Base-by-base conservation (phyloP, 2,113 vertebrate species). In the Ameiurus melas region DNA sequence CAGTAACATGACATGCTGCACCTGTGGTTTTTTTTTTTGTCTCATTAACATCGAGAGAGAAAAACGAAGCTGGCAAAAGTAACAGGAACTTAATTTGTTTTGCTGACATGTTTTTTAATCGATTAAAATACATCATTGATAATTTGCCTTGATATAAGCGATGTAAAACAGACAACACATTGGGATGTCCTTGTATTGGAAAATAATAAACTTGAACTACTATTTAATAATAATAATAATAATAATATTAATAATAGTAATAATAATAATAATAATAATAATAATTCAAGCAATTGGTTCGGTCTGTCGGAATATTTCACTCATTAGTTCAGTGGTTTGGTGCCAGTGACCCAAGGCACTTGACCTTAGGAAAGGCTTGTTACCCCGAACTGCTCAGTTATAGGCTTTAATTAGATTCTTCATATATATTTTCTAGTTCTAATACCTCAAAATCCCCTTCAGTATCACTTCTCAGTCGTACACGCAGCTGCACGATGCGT, bases 401-500 rank as follows among this genome's bases (percentile, higher is more conserved):
- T 27, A 5, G 20, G 12, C 73, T 77, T 51, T 47, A 77, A 25
- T 77, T 27, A 47, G 73, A 77, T 47, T 5, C 39, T 78, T 30
- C 30, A 30, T 79, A 16, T 53, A 79, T 30, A 57, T 64, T 7
- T 75, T 39, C 8, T 51, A 25, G 4, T 27, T 55, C 10, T 55
- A 80, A 55, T n/a, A 20, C 14, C 47, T 70, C 20, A 53, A 81
- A 87, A 39, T 55, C 47, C 77, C 85, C 77, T 25, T 27, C 20
- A 70, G 62, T 57, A 68, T 71, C 86, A 87, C 86, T 82, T 71
- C 86, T 87, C 30, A 20, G 33, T 80, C 17, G 7, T 19, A n/a
- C 64, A 53, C 30, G 20, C 78, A 87, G 47, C 86, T 82, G 71
- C 78, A 58, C 47, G 51, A 20, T 9, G 47, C 39, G 30, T 60